Base-by-base conservation (phyloP, 1,140 invertebrate species). In the Anagrus nilaparvatae region DNA sequence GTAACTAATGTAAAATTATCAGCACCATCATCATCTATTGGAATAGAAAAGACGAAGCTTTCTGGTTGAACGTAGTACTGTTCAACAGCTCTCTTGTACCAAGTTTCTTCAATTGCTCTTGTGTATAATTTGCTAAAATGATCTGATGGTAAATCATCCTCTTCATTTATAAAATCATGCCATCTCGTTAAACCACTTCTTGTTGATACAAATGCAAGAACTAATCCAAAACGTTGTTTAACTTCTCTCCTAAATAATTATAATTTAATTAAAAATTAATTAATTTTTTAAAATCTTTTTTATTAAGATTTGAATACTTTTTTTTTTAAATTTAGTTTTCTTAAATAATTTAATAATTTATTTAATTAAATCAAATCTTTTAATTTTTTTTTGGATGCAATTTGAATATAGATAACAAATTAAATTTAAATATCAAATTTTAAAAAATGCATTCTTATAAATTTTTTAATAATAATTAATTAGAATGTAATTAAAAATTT, bases 31-130 rank as follows among this genome's bases (percentile, higher is more conserved):
- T 75, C 71, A 52, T 87, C 76, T 55, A 83, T 81, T n/a, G 86
- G 85, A 19, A 89, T 80, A 1, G 86, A 85, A 59, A 87, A 94
- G 0, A 94, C 86, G 58, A 90, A 94, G 49, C 84, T 87, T 3
- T 84, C 76, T 0, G 78, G 75, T 36, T 87, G 77, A 19, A 85
- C 66, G 54, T 81, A 82, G 63, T 90, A 78, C 48, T 91, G 86
- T 50, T 95, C 90, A 0, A 96, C 89, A 1, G 92, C 91, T 33
- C 91, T 72, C 48, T 82, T 81, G 60, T 97, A 97, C 86, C 90
- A 96, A 6, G 88, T 74, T 61, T 95, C 90, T 58, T 96, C 88
- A 29, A 89, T 91, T 1, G 91, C 83, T 36, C 76, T 54, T 2
- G 61, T 48, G 41, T 69, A 55, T 32, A 61, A 34, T 8, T 55